These are phyloP conservation scores for Thymelicus sylvestris DNA, from an alignment of 2,888 invertebrate genomes.

Conservation along the genomic window DNA sequence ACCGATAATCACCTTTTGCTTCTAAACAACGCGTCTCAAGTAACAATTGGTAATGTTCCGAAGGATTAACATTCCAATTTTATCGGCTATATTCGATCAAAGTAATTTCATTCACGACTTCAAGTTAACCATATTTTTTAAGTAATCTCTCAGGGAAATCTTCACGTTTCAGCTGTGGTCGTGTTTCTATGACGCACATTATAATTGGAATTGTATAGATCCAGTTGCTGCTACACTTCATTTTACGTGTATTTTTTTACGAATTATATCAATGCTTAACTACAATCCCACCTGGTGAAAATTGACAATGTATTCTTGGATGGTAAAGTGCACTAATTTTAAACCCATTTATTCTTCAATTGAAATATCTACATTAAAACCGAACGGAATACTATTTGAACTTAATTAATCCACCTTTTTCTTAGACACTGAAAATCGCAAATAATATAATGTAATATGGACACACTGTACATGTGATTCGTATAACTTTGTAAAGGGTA, in stretches of 20 bases:
- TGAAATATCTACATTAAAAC: no score
- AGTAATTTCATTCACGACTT: slow-evolving; percentile 3
- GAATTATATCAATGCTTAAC: background rate
- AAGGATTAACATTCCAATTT: slow-evolving; percentile 44
- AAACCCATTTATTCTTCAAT: no score
- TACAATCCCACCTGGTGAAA: no score
- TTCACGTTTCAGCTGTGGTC: background rate
- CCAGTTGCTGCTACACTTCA: background rate
- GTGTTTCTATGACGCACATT: background rate
- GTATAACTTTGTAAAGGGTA: background rate
- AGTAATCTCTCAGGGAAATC: background rate
- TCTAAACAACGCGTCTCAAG: slow-evolving; percentile 18
- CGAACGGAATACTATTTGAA: no score
- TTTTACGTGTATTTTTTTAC: background rate
- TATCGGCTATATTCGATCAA: slow-evolving; percentile 32
- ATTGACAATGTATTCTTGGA: background rate
- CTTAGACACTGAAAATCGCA: no score
- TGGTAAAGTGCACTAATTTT: background rate
- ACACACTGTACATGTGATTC: background rate
- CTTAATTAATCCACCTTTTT: no score
- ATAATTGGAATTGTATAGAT: no score
- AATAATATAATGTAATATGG: background rate
- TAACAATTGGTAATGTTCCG: slow-evolving; percentile 21
- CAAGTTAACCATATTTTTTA: background rate
- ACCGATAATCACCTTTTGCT: slow-evolving; percentile 27